These are phyloP conservation scores for Galemys pyrenaicus DNA, from an alignment of 2,113 vertebrate species.

Conservation along the genomic window DNA sequence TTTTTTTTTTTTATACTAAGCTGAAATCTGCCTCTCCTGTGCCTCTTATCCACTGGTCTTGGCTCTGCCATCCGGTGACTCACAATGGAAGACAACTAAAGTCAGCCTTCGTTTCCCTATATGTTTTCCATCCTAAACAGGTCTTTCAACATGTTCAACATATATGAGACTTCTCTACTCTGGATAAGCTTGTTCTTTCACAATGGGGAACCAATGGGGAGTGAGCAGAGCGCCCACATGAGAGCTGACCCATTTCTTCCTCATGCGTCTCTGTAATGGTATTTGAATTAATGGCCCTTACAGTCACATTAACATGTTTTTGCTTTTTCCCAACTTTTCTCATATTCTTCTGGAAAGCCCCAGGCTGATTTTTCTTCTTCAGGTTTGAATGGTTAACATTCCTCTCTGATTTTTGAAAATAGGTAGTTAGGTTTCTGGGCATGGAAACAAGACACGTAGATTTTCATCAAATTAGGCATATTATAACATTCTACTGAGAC, in stretches of 20 bases:
- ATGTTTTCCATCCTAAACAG: background rate
- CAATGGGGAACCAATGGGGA: background rate
- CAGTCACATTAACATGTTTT: background rate
- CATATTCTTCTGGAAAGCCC: constrained; percentile 11
- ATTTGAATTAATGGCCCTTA: background rate
- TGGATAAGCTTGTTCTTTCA: background rate
- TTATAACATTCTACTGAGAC: background rate
- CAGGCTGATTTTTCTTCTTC: background rate
- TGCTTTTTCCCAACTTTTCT: background rate
- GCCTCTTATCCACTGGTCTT: background rate
- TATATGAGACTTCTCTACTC: background rate
- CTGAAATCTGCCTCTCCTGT: background rate
- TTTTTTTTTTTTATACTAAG: background rate
- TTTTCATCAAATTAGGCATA: background rate
- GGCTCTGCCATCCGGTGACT: background rate
- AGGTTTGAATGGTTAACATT: background rate
- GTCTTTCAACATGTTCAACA: background rate
- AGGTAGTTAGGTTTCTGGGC: background rate
- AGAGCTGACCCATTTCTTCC: background rate
- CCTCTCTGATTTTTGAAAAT: background rate
- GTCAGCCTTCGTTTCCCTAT: background rate
- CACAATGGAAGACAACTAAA: background rate
- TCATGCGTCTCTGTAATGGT: background rate
- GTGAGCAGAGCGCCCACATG: background rate
- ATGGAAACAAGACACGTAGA: background rate